phyloP scores from a whole-genome alignment of 2,113 vertebrate genomes.

The Channa argus region DNA sequence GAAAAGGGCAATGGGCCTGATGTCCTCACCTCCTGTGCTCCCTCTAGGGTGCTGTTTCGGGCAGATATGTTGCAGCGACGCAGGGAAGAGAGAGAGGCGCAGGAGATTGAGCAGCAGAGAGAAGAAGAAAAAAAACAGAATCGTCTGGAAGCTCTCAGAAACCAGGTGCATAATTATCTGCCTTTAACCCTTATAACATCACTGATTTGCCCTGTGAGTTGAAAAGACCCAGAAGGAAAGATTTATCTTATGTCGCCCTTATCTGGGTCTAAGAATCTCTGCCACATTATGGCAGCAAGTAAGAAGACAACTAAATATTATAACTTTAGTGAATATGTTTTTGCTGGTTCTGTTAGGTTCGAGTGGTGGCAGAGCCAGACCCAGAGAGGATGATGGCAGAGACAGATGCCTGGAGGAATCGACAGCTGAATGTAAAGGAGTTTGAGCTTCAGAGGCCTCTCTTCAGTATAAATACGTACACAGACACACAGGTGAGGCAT shows the following conservation, averaged over 20 bases:
- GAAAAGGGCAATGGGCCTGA: constrained; percentile 45
- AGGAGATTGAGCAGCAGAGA: constrained; percentile 73
- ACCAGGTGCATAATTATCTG: constrained; percentile 85
- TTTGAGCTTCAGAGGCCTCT: constrained; percentile 89
- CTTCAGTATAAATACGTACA: constrained; percentile 90
- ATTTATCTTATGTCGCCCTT: not conserved
- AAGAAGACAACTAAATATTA: constrained; percentile 19
- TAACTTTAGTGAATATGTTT: not conserved
- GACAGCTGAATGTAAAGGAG: constrained; percentile 77
- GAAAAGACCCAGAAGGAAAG: constrained; percentile 16
- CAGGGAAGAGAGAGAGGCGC: constrained; percentile 77
- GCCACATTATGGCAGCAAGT: constrained; percentile 68
- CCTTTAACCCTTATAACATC: constrained; percentile 22
- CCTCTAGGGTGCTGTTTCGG: constrained; percentile 87
- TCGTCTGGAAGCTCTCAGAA: constrained; percentile 85
- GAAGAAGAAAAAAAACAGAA: constrained; percentile 78
- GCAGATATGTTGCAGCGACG: constrained; percentile 77
- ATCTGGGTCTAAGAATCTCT: constrained; percentile 51
- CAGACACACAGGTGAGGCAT: constrained; percentile 87
- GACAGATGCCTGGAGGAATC: constrained; percentile 88
- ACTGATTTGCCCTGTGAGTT: constrained; percentile 37
- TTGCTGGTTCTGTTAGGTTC: constrained; percentile 81
- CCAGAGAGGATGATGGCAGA: constrained; percentile 89
- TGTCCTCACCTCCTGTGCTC: constrained; percentile 40
- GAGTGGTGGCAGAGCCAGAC: constrained; percentile 83